These are phyloP conservation scores for Saccostrea glomerata DNA, from an alignment of 1,140 invertebrate genomes.

Conservation along the genomic window DNA sequence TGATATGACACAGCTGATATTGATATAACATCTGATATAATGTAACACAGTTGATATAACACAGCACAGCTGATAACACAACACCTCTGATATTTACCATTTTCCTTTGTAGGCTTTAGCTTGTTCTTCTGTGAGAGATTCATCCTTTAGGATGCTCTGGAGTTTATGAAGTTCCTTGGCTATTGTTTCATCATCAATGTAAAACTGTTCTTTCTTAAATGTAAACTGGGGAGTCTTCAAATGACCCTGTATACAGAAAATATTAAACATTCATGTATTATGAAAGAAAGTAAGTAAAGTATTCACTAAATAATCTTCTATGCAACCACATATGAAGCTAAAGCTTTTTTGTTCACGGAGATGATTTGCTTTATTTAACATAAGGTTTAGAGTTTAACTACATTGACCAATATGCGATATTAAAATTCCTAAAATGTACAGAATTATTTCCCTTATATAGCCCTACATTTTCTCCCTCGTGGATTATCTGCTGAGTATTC, in stretches of 20 bases:
- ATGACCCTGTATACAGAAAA: conserved; percentile 39
- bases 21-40: too few species aligned
- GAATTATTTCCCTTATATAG: neutral
- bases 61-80: too few species aligned
- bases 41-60: too few species aligned
- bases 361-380: too few species aligned
- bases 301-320: too few species aligned
- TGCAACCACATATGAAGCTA: too few species aligned
- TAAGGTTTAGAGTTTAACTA: too few species aligned
- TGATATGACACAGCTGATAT: too few species aligned
- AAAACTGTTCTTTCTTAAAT: conserved; percentile 67
- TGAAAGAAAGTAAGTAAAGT: too few species aligned
- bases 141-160: conserved; percentile 47
- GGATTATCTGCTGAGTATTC: conserved; percentile 55
- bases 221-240: conserved; percentile 63
- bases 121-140: conserved; percentile 52
- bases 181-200: conserved; percentile 76
- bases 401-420: neutral
- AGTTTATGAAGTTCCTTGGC: conserved; percentile 60
- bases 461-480: conserved; percentile 27
- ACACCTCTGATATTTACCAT: conserved; percentile 64
- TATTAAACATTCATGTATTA: neutral
- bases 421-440: neutral
- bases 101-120: conserved; percentile 74
- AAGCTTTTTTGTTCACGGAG: too few species aligned